Base-by-base conservation (phyloP, 1,140 invertebrate species). In the Lepidurus couesii region DNA sequence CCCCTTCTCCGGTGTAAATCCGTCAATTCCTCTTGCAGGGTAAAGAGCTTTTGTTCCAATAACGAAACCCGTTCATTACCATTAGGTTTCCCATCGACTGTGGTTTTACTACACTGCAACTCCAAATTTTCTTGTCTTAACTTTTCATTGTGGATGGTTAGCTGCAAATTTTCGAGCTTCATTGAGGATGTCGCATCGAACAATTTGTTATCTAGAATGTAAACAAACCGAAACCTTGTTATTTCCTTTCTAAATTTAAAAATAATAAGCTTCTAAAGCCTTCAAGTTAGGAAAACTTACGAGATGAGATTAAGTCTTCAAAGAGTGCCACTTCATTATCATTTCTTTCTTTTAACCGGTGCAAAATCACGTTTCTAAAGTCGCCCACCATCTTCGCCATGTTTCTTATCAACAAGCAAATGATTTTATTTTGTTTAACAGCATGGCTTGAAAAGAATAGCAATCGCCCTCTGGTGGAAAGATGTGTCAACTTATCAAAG, bases 11-110 rank as follows among this genome's bases (percentile, higher is more conserved):
- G 90, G 84, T 97, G 95, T 43, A 98, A 84, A 77, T 93, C 94
- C 9, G 95, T 96, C 6, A 98, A 85, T 85, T 98, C 96, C 87
- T 98, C 96, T 84, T 97, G 95, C 84, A 97, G 90, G 24, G 88
- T 87, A 76, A 95, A 86, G 43, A 96, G 84, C 86, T 95, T 95
- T 82, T 95, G 93, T 86, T 96, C 94, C 74, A 96, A 86, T 34
- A 88, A 80, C 44, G 89, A 88, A 79, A 90, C 86, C 80, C 85
- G 86, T 82, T 88, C 85, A 81, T 82, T 65, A n/a, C 53, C 53
- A 65, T 7, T 85, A 77, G 79, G 81, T 77, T 81, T 82, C 53
- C 81, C 82, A 45, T 86, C 83, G 80, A 83, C 16, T 45, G 85
- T 10, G 53, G 21, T 16, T 47, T 86, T 84, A 74, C 84, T 81